These are phyloP conservation scores for Phymastichus coffea DNA, from an alignment of 1,140 invertebrate species.

Conservation along the genomic window DNA sequence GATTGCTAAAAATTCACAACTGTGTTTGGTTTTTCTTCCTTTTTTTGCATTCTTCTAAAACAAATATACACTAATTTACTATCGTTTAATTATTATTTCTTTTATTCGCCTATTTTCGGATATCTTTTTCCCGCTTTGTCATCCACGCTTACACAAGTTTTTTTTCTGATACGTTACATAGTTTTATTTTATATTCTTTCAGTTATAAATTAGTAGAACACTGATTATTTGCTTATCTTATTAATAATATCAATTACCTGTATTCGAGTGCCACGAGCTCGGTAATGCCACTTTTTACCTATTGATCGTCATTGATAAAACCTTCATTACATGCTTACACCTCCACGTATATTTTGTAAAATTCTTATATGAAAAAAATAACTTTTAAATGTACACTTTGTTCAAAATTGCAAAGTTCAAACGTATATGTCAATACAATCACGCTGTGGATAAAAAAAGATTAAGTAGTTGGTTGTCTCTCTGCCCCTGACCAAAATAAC, in stretches of 20 bases:
- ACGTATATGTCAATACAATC: constrained; percentile 17
- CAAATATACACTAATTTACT: too few species aligned
- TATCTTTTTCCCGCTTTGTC: constrained; percentile 6
- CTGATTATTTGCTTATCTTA: constrained; percentile 14
- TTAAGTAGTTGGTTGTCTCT: constrained; percentile 19
- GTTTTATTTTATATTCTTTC: constrained; percentile 22
- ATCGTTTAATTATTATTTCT: too few species aligned
- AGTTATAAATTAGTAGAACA: constrained; percentile 20
- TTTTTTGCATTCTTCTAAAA: too few species aligned
- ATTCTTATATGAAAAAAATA: neutral
- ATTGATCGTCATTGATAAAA: constrained; percentile 5
- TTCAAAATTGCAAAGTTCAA: constrained; percentile 14
- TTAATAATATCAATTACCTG: neutral
- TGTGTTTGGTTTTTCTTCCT: too few species aligned
- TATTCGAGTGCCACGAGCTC: neutral
- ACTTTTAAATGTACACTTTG: constrained; percentile 25
- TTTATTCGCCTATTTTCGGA: constrained; percentile 18
- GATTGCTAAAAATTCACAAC: too few species aligned
- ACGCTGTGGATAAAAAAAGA: constrained; percentile 17
- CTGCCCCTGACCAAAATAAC: constrained; percentile 5
- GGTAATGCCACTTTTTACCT: neutral
- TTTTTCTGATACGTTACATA: constrained; percentile 13
- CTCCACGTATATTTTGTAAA: constrained; percentile 19
- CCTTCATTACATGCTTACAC: neutral
- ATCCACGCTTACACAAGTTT: constrained; percentile 11